Evolutionary conservation across 2,797 vertebrate species (phyloP).

Genomic region (Anguilla megastoma): DNA sequence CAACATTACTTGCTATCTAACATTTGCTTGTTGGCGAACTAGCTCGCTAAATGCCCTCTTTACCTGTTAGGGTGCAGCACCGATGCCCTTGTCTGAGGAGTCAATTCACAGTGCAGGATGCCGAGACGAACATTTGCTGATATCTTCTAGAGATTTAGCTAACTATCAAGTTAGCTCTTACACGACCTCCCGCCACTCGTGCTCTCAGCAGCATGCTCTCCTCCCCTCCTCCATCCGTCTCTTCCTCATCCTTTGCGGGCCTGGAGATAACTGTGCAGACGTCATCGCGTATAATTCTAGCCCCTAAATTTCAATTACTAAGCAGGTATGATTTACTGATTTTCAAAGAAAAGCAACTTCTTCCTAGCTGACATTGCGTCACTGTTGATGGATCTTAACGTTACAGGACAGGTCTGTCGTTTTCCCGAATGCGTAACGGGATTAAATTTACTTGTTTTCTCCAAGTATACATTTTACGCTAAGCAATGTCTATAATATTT

Average conservation of each 20-base stretch:
- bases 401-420: not conserved
- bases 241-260: conserved; percentile 12
- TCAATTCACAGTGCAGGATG: not conserved
- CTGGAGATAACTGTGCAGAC: not conserved
- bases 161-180: not conserved
- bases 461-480: too few relatives aligned
- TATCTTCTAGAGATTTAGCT: not conserved
- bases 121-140: not conserved
- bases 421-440: not conserved
- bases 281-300: not conserved
- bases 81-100: conserved; percentile 1
- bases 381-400: not conserved
- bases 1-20: not conserved
- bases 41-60: not conserved
- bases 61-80: conserved; percentile 16
- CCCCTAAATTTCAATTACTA: not conserved
- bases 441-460: not conserved
- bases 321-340: not conserved
- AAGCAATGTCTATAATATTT: too few relatives aligned
- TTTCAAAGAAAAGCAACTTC: not conserved
- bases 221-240: conserved; percentile 19
- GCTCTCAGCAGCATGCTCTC: not conserved
- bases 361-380: not conserved
- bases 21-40: not conserved
- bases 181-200: conserved; percentile 17